Conservation (phyloP, 2,797 vertebrate genomes). For the Syncerus caffer region DNA sequence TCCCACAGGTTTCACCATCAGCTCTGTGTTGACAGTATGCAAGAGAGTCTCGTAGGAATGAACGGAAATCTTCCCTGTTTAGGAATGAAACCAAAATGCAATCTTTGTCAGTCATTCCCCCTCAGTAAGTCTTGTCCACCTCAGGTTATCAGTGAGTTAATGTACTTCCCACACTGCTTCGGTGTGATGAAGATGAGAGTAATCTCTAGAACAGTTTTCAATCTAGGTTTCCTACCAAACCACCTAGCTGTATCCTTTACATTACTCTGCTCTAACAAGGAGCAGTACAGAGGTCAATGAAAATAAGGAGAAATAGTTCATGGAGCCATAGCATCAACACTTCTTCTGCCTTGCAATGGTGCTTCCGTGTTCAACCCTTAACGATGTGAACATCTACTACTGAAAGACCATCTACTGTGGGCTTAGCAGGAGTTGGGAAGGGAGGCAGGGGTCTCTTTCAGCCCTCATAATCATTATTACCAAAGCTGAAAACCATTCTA, state of each 20-base stretch:
- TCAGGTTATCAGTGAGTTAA: constrained; percentile 47
- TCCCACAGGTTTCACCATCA: not conserved
- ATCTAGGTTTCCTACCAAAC: constrained; percentile 10
- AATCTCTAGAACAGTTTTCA: constrained; percentile 60
- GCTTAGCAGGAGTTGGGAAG: constrained; percentile 31
- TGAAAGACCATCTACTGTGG: constrained; percentile 65
- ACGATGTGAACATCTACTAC: constrained; percentile 70
- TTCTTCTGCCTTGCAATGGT: constrained; percentile 82
- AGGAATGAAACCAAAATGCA: constrained; percentile 37
- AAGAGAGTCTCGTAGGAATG: constrained; percentile 4
- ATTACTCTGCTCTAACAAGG: constrained; percentile 33
- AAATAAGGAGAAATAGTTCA: constrained; percentile 38
- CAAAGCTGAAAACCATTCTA: constrained; percentile 60
- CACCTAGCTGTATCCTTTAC: constrained; percentile 44
- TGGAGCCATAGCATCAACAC: constrained; percentile 22
- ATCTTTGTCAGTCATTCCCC: constrained; percentile 11
- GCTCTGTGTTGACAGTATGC: not conserved
- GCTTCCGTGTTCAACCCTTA: constrained; percentile 71
- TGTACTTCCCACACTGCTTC: not conserved
- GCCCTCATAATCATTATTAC: constrained; percentile 52
- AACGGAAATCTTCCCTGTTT: constrained; percentile 56
- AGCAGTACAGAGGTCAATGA: constrained; percentile 48
- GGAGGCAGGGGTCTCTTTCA: constrained; percentile 61
- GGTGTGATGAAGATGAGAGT: constrained; percentile 43
- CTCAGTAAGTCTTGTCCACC: constrained; percentile 45